Base-by-base conservation (phyloP, 2,797 vertebrate genomes). In the Anableps anableps region DNA sequence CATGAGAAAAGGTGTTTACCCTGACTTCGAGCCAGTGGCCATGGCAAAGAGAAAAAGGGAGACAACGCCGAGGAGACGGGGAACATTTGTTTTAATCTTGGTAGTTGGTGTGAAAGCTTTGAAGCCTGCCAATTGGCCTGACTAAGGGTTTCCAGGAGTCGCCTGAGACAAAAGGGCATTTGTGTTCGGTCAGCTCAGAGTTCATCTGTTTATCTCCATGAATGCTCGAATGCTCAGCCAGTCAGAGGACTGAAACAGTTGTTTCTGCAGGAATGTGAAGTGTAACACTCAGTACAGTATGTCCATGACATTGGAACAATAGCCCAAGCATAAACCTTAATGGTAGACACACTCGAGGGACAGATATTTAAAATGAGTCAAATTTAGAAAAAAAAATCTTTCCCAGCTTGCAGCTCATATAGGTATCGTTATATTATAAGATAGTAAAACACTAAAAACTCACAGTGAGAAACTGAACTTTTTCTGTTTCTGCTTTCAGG, bases 401-500 rank as follows among this genome's bases (percentile, higher is more conserved):
- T 68, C 21, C 34, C 36, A 68, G 4, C 36, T 26, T 41, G 34
- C 23, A 53, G 51, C 51, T 53, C 21, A 26, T 21, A 53, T 8
- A 48, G 16, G 47, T 48, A 17, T 48, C n/a, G n/a, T n/a, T n/a
- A n/a, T n/a, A n/a, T n/a, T 64, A 66, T 38, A 21, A 66, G 62
- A 38, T 1, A 3, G 64, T 26, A 26, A 41, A 68, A 23, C 9
- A 23, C 9, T 38, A 41, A 68, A 68, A 41, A 13, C 17, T 38
- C 64, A 11, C 34, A 8, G 53, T 80, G n/a, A 45, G 13, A 75
- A 81, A 82, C 75, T n/a, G 11, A 74, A 62, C 10, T 19, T 2
- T n/a, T 72, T 17, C 13, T 83, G n/a, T 85, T 74, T 80, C 23
- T 70, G 14, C 29, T 68, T 58, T 41, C 88, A 99, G 99, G 97